Evolutionary conservation across 2,113 vertebrate genomes (phyloP).

Genomic region (Micronisus gabar): DNA sequence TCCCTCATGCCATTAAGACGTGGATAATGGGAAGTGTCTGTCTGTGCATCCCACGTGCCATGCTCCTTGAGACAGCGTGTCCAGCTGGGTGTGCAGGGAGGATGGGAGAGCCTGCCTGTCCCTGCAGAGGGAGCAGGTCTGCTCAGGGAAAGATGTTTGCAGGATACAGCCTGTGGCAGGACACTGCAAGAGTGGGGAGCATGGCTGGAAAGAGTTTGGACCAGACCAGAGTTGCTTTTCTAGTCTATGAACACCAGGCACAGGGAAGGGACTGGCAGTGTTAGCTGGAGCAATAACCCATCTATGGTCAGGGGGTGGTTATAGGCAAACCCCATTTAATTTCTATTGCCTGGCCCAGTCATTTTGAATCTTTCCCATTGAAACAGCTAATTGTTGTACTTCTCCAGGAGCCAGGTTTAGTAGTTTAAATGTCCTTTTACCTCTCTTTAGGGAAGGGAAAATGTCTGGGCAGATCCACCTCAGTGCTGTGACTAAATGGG

Average conservation of each 20-base stretch:
- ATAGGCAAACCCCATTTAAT: not conserved
- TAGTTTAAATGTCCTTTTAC: not conserved
- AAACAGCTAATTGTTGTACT: not conserved
- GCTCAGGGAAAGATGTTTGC: not conserved
- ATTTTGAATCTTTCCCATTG: not conserved
- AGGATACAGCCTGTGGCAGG: not conserved
- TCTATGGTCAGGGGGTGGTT: not conserved
- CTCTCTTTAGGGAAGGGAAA: not conserved
- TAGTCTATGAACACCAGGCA: not conserved
- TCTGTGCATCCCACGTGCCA: not conserved
- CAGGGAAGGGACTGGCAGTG: not conserved
- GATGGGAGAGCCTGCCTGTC: not conserved
- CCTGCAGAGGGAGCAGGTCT: not conserved
- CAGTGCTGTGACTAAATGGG: not conserved
- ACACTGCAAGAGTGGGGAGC: not conserved
- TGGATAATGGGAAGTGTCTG: not conserved
- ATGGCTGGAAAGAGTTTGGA: not conserved
- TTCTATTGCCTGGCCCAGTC: not conserved
- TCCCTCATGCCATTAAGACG: fast-evolving
- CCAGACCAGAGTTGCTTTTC: not conserved
- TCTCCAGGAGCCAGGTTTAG: not conserved
- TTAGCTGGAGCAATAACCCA: not conserved
- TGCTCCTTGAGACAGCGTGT: fast-evolving
- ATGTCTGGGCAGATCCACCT: not conserved
- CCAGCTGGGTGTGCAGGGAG: not conserved